These are phyloP conservation scores for Gephyroberyx darwinii DNA, from an alignment of 2,797 vertebrate species.

Conservation along the genomic window DNA sequence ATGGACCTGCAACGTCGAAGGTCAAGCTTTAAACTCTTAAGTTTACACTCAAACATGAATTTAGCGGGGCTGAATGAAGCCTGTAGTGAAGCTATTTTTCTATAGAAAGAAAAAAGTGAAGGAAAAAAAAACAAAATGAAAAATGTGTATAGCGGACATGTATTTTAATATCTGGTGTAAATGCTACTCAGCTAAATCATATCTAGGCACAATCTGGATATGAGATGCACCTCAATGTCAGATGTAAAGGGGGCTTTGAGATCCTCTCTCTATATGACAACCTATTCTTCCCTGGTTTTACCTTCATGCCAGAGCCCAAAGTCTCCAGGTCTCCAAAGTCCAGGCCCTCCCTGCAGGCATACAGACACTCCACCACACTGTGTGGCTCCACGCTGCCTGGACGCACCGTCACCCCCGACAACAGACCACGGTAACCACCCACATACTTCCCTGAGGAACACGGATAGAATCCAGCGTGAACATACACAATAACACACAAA, in stretches of 20 bases:
- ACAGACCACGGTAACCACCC: constrained; percentile 93
- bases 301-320: constrained; percentile 99
- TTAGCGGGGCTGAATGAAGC: too few relatives aligned
- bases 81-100: neutral
- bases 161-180: too few relatives aligned
- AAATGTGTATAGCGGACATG: too few relatives aligned
- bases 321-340: constrained; percentile 99
- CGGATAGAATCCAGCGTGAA: constrained; percentile 18
- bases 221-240: neutral
- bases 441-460: constrained; percentile 82
- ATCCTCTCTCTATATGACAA: neutral
- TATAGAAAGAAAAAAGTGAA: neutral
- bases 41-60: too few relatives aligned
- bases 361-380: constrained; percentile 98
- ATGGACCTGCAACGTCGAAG: constrained; percentile 85
- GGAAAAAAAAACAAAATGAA: neutral
- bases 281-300: constrained; percentile 59
- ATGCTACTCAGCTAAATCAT: too few relatives aligned
- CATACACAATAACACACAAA: constrained; percentile 1
- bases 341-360: constrained; percentile 97
- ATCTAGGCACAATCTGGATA: too few relatives aligned
- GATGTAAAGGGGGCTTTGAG: neutral
- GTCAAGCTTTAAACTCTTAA: neutral
- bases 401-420: constrained; percentile 96
- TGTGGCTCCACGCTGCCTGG: constrained; percentile 96